Evolutionary conservation across 2,797 vertebrate genomes (phyloP).

Genomic region (Lacerta agilis): DNA sequence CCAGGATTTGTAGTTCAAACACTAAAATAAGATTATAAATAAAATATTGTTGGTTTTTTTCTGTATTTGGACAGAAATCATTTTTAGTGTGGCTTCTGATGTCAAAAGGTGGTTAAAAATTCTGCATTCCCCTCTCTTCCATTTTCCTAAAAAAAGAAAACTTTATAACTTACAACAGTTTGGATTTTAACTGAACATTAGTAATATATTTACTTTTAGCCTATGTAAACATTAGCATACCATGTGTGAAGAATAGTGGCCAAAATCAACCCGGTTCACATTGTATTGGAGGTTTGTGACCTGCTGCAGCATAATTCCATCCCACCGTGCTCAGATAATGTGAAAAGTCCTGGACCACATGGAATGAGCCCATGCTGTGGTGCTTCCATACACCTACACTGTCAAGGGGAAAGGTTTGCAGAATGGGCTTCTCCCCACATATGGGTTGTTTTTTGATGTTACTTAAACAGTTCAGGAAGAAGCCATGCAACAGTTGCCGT

Average conservation of each 20-base stretch:
- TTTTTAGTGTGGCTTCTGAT: constrained; percentile 76
- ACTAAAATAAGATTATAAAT: constrained; percentile 98
- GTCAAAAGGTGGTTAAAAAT: constrained; percentile 60
- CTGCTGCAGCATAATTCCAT: neutral
- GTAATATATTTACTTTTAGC: constrained; percentile 45
- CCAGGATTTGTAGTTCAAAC: constrained; percentile 98
- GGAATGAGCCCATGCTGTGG: no score
- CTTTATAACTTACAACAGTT: constrained; percentile 40
- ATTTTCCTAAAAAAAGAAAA: constrained; percentile 22
- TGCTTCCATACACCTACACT: neutral
- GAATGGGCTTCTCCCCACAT: neutral
- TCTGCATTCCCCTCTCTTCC: constrained; percentile 2
- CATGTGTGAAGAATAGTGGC: neutral
- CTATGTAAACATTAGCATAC: constrained; percentile 15
- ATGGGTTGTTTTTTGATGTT: no score
- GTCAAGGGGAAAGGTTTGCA: neutral
- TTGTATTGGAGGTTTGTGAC: neutral
- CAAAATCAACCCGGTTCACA: neutral
- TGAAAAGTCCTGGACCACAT: neutral
- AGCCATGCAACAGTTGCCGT: neutral
- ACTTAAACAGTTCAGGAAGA: neutral
- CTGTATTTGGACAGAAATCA: constrained; percentile 77
- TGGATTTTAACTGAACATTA: constrained; percentile 57
- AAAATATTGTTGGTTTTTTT: constrained; percentile 92
- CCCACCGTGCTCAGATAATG: neutral